phyloP scores from a whole-genome alignment of 2,888 invertebrate species.

The Achlya flavicornis region DNA sequence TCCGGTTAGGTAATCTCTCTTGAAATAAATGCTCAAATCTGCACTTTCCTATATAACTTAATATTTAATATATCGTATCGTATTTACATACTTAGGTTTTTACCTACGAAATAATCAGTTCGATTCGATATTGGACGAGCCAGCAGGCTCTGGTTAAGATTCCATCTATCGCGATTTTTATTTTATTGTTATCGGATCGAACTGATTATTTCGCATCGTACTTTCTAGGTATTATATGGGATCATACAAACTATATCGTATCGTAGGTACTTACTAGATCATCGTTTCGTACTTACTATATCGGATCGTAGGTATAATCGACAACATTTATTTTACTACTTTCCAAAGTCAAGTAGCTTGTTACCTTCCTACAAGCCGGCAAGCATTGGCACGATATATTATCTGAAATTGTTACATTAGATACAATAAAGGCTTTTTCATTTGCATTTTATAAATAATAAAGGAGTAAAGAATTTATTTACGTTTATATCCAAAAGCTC shows the following conservation, averaged over 20 bases:
- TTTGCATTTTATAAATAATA: too few species aligned
- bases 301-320: conserved; percentile 49
- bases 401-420: conserved; percentile 39
- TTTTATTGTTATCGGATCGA: too few species aligned
- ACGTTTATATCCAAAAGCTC: conserved; percentile 23
- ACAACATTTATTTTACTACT: conserved; percentile 42
- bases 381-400: conserved; percentile 56
- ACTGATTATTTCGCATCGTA: too few species aligned
- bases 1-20: conserved; percentile 5
- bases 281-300: conserved; percentile 58
- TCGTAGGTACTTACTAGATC: not conserved
- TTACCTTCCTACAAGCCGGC: conserved; percentile 59
- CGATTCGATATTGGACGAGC: too few species aligned
- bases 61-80: too few species aligned
- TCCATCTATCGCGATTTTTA: too few species aligned
- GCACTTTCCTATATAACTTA: too few species aligned
- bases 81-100: too few species aligned
- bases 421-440: not conserved
- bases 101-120: too few species aligned
- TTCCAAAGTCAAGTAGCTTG: conserved; percentile 47
- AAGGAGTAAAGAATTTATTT: conserved; percentile 12
- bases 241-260: too few species aligned
- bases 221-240: too few species aligned
- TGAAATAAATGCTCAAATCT: not conserved
- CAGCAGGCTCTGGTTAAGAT: too few species aligned